Base-by-base conservation (phyloP, 2,113 vertebrate genomes). In the Erythrocercus mccallii region DNA sequence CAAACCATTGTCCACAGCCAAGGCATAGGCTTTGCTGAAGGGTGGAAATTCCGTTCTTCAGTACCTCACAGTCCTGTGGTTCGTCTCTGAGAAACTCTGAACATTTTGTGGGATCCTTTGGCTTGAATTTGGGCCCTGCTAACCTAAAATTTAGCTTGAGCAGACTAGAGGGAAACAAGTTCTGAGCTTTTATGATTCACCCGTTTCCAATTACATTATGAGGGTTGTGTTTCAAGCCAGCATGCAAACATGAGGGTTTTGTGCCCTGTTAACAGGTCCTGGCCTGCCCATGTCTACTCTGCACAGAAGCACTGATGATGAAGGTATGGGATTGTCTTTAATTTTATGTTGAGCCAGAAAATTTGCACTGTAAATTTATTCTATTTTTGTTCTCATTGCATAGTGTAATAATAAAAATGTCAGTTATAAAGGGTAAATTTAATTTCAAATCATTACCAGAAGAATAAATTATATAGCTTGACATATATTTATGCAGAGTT, bases 221-320 rank as follows among this genome's bases (percentile, higher is more conserved):
- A 53, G 40, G 25, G 15, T 10, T 58, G n/a, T 69, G 38, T 78
- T 93, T 61, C 44, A 60, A 88, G 72, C 30, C 42, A 66, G 50
- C 42, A 31, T 11, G 50, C 35, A 88, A 45, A 85, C 54, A 8
- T 28, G 42, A 47, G 69, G 58, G 76, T 92, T 50, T 64, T 38
- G 15, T 96, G 60, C 96, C 96, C 35, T 96, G 9, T 96, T 77
- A 80, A 96, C 97, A 99, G 99, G 99, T 95, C 99, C 99, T 71
- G 99, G 98, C 87, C 81, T 99, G 56, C 99, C 99, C 5, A 31
- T 96, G 3, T 99, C 98, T 94, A 97, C 96, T 42, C 95, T 99
- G 31, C 97, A 98, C 88, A 98, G 96, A 62, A 99, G 97, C 94
- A 89, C n/a, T 22, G 66, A 97, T 91, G 94, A 97, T 91, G 8